Evolutionary conservation across 2,113 vertebrate species (phyloP).

Genomic region (Pseudolaguvia tuberculata): DNA sequence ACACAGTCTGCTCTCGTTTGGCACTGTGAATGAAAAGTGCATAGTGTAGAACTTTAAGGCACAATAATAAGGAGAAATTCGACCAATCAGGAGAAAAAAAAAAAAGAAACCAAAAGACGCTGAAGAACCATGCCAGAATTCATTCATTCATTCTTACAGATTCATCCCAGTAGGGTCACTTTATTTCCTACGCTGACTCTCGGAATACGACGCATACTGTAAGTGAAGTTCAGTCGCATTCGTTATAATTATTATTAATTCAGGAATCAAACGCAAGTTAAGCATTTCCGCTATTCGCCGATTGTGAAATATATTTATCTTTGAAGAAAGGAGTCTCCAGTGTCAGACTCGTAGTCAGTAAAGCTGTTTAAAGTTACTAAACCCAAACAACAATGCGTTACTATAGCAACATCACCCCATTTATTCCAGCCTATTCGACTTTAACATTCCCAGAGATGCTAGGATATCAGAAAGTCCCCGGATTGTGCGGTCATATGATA

Average conservation of each 20-base stretch:
- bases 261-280: background rate
- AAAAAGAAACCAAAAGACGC: background rate
- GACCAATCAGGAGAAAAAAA: background rate
- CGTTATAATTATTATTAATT: background rate
- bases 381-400: background rate
- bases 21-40: slow-evolving; percentile 39
- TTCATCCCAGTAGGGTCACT: background rate
- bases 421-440: too few species aligned
- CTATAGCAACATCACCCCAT: too few species aligned
- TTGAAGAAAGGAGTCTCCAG: background rate
- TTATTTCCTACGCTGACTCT: background rate
- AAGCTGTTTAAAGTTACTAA: background rate
- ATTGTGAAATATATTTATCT: background rate
- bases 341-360: background rate
- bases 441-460: too few species aligned
- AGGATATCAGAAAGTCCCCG: background rate
- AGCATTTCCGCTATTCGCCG: background rate
- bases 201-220: background rate
- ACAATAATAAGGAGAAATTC: slow-evolving; percentile 24
- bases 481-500: background rate
- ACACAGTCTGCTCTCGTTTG: background rate
- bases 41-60: slow-evolving; percentile 35
- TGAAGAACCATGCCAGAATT: background rate
- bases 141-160: background rate
- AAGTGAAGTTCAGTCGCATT: background rate